Evolutionary conservation across 2,797 vertebrate genomes (phyloP).

Genomic region (Sebastes dallii): DNA sequence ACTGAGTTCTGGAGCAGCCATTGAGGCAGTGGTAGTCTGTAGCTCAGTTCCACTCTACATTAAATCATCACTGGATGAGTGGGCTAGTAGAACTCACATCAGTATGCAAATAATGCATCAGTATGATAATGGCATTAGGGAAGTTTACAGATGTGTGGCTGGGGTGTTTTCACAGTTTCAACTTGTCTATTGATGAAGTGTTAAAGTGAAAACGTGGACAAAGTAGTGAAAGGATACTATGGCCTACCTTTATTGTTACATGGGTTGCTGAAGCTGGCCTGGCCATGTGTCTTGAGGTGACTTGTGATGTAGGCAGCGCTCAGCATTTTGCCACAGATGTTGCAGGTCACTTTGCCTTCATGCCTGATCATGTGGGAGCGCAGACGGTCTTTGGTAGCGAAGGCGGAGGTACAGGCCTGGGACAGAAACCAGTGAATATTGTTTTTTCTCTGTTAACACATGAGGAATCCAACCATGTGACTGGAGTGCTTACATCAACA

Average conservation of each 20-base stretch:
- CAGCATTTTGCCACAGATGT: slow-evolving; percentile 98
- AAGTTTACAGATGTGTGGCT: background rate
- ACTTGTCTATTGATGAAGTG: background rate
- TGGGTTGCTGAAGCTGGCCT: slow-evolving; percentile 91
- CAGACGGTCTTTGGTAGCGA: slow-evolving; percentile 98
- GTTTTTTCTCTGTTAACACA: background rate
- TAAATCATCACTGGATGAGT: background rate
- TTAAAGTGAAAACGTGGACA: background rate
- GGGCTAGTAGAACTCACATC: background rate
- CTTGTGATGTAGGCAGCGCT: slow-evolving; percentile 98
- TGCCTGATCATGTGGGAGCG: slow-evolving; percentile 98
- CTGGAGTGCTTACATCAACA: background rate
- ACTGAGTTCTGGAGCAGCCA: background rate
- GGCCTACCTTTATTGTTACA: slow-evolving; percentile 95
- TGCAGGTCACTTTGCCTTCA: slow-evolving; percentile 97
- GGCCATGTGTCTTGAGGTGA: slow-evolving; percentile 97
- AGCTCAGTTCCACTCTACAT: background rate
- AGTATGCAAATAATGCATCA: background rate
- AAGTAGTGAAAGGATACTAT: background rate
- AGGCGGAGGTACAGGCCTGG: slow-evolving; percentile 96
- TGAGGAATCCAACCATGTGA: background rate
- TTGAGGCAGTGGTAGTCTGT: background rate
- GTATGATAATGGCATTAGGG: background rate
- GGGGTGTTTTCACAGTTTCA: background rate
- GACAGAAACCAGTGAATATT: background rate